Evolutionary conservation across 2,888 invertebrate species (phyloP), one percentile per base, ranked within the genome.

Genomic region (Falcaria lacertinaria): DNA sequence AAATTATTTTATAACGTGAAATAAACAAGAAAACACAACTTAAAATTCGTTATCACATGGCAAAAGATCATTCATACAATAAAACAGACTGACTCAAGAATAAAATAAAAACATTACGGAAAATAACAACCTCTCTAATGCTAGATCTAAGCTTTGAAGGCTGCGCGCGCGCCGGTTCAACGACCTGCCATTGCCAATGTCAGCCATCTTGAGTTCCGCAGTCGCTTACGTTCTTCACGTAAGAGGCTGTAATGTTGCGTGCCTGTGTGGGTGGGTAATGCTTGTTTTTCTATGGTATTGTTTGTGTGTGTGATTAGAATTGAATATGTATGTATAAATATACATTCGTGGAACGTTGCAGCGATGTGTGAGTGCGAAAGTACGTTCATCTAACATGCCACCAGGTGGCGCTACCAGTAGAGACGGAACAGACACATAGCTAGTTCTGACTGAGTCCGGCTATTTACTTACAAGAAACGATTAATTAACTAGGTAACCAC

Each of bases 131-230:
- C 84, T 78, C 84, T 88, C 87, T 87, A 88, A 86, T 81, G 82
- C 82, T 72, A 81, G 84, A 80, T 80, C 80, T 86, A 85, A 86
- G 87, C 86, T 84, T 79, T 80, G 88, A 88, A 88, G 88, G 89
- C 83, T 88, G 80, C 80, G 73, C 77, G 76, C 78, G 76, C 75
- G 80, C 65, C 59, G 74, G 87, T 74, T 87, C 86, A 78, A 72
- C 61, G 87, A 86, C 80, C 82, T 62, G 54, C 86, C 89, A 89
- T 86, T 89, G 89, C 89, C 89, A 89, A 89, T 89, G 89, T 88
- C 89, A 89, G 89, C 88, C 88, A 88, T 87, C 83, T 88, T 87
- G 86, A 84, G 86, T 88, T 87, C 88, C 88, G 88, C 87, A 81
- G 74, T 84, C 78, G 87, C 86, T 88, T 87, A 86, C 85, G 85